Base-by-base conservation (phyloP, 2,888 invertebrate species). In the Hyles lineata region DNA sequence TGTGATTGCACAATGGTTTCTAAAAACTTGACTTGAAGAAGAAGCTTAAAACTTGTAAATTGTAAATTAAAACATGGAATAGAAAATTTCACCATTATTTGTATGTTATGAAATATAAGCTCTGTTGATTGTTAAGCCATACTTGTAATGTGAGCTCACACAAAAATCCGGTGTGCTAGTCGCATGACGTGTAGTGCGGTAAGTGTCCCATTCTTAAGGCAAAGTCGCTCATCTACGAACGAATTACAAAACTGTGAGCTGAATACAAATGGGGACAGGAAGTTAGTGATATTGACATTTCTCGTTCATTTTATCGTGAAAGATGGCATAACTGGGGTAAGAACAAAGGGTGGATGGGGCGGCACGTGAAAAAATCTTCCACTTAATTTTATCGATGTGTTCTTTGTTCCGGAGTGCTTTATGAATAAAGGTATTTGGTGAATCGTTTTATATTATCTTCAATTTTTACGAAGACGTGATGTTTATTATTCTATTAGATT, bases 181-280 rank as follows among this genome's bases (percentile, higher is more conserved):
- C 52, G 8, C 60, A 61, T 50, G 15, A 19, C 23, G 25, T 70
- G 6, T 21, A 7, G 73, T 73, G 15, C 23, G 52, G 19, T 17
- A 61, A 70, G 35, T 70, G 70, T 73, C 43, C 69, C 32, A n/a
- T 29, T 32, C 59, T 55, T 63, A 80, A 75, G 76, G 74, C 71
- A 70, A 73, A 71, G 62, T 70, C 76, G 81, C 71, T 81, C 82
- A 81, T 82, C 78, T 79, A 77, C 74, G 78, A 81, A 82, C 78
- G 80, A 82, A 82, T 82, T 78, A 80, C 79, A 72, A 71, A 69
- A 76, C 63, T 74, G 74, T 73, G 79, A 73, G 61, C 23, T 63
- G 81, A 82, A 82, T 82, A 82, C 77, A 74, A 82, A 82, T 82
- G 75, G 71, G 72, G 70, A 59, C 72, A 70, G 70, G 17, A 70